Conservation (phyloP, 2,888 invertebrate species). For the Acronicta aceris region DNA sequence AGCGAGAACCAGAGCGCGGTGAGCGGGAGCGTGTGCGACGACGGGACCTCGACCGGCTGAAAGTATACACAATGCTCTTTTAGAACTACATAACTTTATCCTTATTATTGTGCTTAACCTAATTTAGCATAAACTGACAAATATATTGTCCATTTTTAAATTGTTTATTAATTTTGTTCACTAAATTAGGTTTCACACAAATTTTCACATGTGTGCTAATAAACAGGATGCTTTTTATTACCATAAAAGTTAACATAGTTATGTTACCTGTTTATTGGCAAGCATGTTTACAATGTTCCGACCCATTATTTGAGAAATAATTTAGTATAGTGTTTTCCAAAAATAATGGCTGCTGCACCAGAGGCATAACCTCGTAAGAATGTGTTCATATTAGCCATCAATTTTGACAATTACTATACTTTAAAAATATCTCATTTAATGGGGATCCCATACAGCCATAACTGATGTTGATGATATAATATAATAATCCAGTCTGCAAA, state of each 20-base stretch:
- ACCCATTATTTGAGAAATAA: conserved; percentile 30
- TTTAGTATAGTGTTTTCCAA: not conserved
- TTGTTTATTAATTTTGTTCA: not conserved
- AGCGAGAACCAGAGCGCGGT: conserved; percentile 85
- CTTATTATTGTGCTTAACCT: conserved; percentile 29
- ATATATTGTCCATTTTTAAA: not conserved
- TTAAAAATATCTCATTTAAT: conserved; percentile 24
- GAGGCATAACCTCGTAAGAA: not conserved
- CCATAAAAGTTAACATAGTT: not conserved
- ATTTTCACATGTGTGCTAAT: conserved; percentile 30
- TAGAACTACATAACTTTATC: conserved; percentile 9
- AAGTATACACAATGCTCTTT: conserved; percentile 54
- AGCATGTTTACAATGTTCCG: conserved; percentile 12
- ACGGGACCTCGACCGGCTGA: conserved; percentile 90
- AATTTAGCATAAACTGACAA: conserved; percentile 22
- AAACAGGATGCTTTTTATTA: conserved; percentile 31
- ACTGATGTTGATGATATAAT: not conserved
- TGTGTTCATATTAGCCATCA: not conserved
- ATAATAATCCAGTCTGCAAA: conserved; percentile 13
- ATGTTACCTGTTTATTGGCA: conserved; percentile 43
- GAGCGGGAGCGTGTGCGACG: conserved; percentile 90
- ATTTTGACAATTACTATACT: not conserved
- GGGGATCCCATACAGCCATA: conserved; percentile 9
- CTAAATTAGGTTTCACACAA: conserved; percentile 52
- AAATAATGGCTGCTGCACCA: not conserved